Conservation (phyloP, 1,140 invertebrate species). For the Halictus rubicundus region DNA sequence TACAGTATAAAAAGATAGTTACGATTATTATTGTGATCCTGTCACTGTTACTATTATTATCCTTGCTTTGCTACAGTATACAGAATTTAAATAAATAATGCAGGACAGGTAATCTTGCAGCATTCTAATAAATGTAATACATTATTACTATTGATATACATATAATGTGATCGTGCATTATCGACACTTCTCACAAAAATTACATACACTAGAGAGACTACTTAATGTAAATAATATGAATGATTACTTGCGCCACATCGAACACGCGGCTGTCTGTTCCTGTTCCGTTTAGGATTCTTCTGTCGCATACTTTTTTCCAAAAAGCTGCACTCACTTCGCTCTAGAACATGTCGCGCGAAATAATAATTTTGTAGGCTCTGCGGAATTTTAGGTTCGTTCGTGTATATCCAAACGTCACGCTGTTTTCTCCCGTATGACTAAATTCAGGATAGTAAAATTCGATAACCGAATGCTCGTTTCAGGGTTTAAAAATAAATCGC, state of each 20-base stretch:
- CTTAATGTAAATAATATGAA: too few species aligned
- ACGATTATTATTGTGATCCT: too few species aligned
- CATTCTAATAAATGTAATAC: too few species aligned
- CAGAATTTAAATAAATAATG: too few species aligned
- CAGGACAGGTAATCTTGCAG: too few species aligned
- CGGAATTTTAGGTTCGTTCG: constrained; percentile 3
- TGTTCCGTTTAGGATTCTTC: neutral
- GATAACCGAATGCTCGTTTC: too few species aligned
- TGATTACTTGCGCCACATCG: constrained; percentile 12
- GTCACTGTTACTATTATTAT: too few species aligned
- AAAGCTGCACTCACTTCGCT: neutral
- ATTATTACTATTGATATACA: too few species aligned
- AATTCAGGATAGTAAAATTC: neutral
- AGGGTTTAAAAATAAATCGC: too few species aligned
- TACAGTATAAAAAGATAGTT: too few species aligned
- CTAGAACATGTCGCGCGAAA: constrained; percentile 5
- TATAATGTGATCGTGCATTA: too few species aligned
- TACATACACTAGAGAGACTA: neutral
- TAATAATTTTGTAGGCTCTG: constrained; percentile 13
- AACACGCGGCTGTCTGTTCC: neutral
- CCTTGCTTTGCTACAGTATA: too few species aligned
- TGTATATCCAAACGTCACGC: constrained; percentile 9
- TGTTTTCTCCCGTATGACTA: neutral
- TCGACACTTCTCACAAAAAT: neutral
- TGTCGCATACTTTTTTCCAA: constrained; percentile 11